A percentile compares a stretch with the other conserved stretches of the same genome.
Conservation (phyloP, 2,113 vertebrate genomes). For the Cavia aperea region DNA sequence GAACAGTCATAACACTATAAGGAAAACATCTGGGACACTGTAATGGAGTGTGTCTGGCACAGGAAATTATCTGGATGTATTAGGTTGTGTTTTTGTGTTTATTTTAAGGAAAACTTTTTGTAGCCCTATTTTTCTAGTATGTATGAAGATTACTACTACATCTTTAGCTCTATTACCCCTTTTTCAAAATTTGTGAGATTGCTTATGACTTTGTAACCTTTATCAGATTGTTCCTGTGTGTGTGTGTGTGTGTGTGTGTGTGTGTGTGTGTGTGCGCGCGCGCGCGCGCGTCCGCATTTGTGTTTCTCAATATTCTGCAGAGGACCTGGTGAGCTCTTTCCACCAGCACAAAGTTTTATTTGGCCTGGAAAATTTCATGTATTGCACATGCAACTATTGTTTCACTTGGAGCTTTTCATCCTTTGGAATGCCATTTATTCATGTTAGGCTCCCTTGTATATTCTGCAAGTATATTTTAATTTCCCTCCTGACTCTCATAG, state of each 20-base stretch:
- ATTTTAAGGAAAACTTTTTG: neutral
- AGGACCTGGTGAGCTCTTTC: neutral
- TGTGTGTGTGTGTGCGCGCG: too few relatives aligned
- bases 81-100: neutral
- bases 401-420: neutral
- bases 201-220: neutral
- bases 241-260: neutral
- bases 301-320: neutral
- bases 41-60: neutral
- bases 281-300: neutral
- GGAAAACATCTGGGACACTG: neutral
- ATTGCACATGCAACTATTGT: neutral
- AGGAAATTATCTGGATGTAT: neutral
- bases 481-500: neutral
- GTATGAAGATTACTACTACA: neutral
- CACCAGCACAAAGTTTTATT: neutral
- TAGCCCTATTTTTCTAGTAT: neutral
- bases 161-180: neutral
- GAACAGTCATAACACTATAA: neutral
- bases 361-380: neutral
- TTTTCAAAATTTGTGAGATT: conserved; percentile 15
- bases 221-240: neutral
- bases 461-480: neutral
- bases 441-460: neutral
- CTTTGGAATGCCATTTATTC: neutral